Conservation (phyloP, 2,797 vertebrate species). For the Esox masquinongy region DNA sequence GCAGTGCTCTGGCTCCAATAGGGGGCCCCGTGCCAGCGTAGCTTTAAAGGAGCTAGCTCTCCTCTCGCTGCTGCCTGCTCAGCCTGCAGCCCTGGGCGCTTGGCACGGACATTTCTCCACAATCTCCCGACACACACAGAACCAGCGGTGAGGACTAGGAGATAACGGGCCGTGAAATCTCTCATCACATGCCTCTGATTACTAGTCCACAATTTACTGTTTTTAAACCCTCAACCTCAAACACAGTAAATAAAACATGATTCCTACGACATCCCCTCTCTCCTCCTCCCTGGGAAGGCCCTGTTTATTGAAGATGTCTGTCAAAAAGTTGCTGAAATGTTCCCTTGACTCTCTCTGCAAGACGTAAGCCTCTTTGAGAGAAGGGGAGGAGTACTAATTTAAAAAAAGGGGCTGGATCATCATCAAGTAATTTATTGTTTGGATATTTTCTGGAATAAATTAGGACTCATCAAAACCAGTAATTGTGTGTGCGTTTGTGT, state of each 20-base stretch:
- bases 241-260: constrained; percentile 67
- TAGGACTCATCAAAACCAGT: constrained; percentile 48
- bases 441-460: constrained; percentile 46
- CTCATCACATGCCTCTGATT: constrained; percentile 78
- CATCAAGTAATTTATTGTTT: constrained; percentile 48
- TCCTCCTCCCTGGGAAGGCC: constrained; percentile 31
- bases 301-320: constrained; percentile 53
- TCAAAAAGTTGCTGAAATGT: constrained; percentile 44
- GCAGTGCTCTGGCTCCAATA: constrained; percentile 70
- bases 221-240: constrained; percentile 73
- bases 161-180: constrained; percentile 80
- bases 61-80: constrained; percentile 52
- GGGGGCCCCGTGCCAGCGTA: constrained; percentile 75
- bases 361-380: constrained; percentile 23
- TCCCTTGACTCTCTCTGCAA: constrained; percentile 36
- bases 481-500: constrained; percentile 24
- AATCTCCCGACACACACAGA: constrained; percentile 68
- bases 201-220: constrained; percentile 74
- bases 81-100: constrained; percentile 70
- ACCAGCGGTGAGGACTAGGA: constrained; percentile 69
- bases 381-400: constrained; percentile 25
- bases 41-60: constrained; percentile 73
- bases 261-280: constrained; percentile 44
- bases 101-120: constrained; percentile 69
- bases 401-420: constrained; percentile 47